Conservation (phyloP, 2,113 vertebrate species). For the Cricetomys ansorgei region DNA sequence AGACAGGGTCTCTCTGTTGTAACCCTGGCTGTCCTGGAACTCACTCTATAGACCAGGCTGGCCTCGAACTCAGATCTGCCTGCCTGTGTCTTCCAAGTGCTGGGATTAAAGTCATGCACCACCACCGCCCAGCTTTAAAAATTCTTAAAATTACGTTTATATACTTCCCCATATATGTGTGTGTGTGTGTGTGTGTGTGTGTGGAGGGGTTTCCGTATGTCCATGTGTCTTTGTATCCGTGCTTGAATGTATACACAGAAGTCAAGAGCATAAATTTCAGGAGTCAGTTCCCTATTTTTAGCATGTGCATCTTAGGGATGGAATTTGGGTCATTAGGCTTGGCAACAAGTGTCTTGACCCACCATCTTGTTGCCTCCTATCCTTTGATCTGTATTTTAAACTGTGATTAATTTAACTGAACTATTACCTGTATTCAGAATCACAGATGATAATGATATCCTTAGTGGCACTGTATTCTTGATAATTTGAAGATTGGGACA, state of each 20-base stretch:
- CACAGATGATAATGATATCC: not conserved
- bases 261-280: not conserved
- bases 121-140: too few relatives aligned
- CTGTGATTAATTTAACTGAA: slow-evolving; percentile 37
- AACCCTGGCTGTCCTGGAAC: too few relatives aligned
- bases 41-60: too few relatives aligned
- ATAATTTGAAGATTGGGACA: slow-evolving; percentile 17
- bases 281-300: too few relatives aligned
- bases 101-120: too few relatives aligned
- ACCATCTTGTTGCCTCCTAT: not conserved
- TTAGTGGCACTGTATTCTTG: not conserved
- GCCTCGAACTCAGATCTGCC: too few relatives aligned
- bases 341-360: too few relatives aligned
- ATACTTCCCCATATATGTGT: not conserved
- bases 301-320: not conserved
- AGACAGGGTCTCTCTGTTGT: too few relatives aligned
- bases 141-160: not conserved
- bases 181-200: not conserved
- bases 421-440: not conserved
- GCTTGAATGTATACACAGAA: not conserved
- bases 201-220: too few relatives aligned
- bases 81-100: too few relatives aligned
- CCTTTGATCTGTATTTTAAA: slow-evolving; percentile 30
- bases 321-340: not conserved
- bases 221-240: not conserved